Conservation (phyloP, 2,797 vertebrate species). For the Epinephelus coioides region DNA sequence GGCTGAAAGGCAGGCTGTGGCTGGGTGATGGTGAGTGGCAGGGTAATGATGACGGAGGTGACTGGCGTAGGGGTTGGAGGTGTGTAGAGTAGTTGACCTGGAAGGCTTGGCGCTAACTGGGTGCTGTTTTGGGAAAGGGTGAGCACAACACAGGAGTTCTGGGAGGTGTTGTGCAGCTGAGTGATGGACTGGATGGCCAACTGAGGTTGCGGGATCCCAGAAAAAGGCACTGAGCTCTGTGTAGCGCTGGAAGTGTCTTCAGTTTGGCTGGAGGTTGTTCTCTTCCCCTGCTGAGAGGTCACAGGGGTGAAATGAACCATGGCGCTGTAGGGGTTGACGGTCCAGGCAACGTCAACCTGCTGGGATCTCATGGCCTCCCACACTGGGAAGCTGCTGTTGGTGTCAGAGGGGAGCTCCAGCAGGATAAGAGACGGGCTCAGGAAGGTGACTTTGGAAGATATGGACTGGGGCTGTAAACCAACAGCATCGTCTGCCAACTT, state of each 20-base stretch:
- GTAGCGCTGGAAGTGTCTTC: background rate
- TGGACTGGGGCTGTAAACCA: background rate
- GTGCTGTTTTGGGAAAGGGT: slow-evolving; percentile 17
- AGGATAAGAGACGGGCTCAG: slow-evolving; percentile 45
- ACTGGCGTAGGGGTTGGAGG: background rate
- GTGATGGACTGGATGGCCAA: background rate
- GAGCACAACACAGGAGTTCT: slow-evolving; percentile 24
- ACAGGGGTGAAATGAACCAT: slow-evolving; percentile 53
- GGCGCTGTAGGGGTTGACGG: slow-evolving; percentile 63
- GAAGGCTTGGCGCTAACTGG: background rate
- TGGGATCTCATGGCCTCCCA: slow-evolving; percentile 67
- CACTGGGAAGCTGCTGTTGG: slow-evolving; percentile 65
- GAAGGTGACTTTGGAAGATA: slow-evolving; percentile 24
- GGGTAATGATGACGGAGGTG: slow-evolving; percentile 20
- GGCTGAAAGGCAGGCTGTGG: background rate
- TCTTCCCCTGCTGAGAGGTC: background rate
- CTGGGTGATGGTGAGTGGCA: slow-evolving; percentile 48
- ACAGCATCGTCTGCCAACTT: slow-evolving; percentile 8
- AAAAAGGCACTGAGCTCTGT: background rate
- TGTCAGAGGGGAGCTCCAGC: slow-evolving; percentile 57
- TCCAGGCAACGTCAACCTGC: slow-evolving; percentile 63
- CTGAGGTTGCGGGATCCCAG: slow-evolving; percentile 3
- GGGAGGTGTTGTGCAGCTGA: background rate
- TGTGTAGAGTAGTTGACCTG: background rate
- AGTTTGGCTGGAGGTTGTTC: background rate